Percentiles rank a stretch among this genome's conserved stretches.
Conservation (phyloP, 2,797 vertebrate genomes). For the Tiaroga cobitis region DNA sequence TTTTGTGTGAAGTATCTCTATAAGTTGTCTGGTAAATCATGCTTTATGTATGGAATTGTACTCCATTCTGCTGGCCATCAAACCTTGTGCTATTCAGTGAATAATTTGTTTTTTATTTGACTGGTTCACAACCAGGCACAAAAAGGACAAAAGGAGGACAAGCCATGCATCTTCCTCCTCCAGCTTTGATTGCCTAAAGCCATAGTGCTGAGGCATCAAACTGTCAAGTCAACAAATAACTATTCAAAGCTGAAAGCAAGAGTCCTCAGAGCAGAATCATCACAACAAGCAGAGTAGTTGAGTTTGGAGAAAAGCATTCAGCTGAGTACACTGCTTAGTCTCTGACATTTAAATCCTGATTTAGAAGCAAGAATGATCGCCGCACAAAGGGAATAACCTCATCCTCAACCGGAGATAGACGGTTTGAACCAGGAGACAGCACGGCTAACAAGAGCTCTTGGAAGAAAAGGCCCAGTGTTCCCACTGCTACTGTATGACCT, state of each 20-base stretch:
- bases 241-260: constrained; percentile 25
- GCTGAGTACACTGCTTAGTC: constrained; percentile 36
- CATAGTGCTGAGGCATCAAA: constrained; percentile 3
- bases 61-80: background rate
- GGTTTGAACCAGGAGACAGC: constrained; percentile 12
- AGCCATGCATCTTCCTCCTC: constrained; percentile 16
- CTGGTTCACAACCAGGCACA: constrained; percentile 30
- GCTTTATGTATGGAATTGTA: background rate
- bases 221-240: constrained; percentile 23
- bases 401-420: constrained; percentile 25
- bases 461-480: constrained; percentile 3
- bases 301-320: constrained; percentile 39
- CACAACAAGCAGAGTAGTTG: constrained; percentile 38
- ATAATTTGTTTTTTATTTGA: constrained; percentile 4
- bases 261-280: constrained; percentile 19
- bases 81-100: background rate
- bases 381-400: constrained; percentile 33
- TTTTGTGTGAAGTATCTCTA: background rate
- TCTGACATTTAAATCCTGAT: constrained; percentile 43
- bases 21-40: background rate
- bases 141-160: constrained; percentile 23
- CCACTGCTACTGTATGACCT: background rate
- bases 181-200: constrained; percentile 31
- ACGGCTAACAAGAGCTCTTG: constrained; percentile 2
- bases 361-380: constrained; percentile 27